A percentile compares a stretch with the other conserved stretches of the same genome.
Evolutionary conservation across 1,140 invertebrate genomes (phyloP).

Genomic region (Sycophila sp.): DNA sequence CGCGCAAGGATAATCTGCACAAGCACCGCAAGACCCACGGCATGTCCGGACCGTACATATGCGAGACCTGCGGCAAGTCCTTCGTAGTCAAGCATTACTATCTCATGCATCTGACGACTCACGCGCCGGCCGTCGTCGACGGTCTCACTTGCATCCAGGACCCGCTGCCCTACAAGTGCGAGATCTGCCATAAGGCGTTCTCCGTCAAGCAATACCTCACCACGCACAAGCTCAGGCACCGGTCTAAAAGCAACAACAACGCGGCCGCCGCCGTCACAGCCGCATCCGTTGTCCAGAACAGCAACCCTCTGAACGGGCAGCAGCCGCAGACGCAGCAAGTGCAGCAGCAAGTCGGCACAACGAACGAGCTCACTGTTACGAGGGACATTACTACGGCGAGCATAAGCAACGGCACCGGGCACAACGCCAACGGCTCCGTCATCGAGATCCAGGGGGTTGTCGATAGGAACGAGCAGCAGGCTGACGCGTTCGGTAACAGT

Average conservation of each 20-base stretch:
- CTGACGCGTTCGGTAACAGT: constrained; percentile 49
- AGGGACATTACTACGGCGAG: constrained; percentile 37
- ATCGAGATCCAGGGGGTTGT: constrained; percentile 60
- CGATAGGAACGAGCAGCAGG: constrained; percentile 51
- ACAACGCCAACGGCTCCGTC: constrained; percentile 49
- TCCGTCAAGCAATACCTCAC: constrained; percentile 66
- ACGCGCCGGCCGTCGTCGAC: constrained; percentile 52
- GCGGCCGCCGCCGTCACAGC: neutral
- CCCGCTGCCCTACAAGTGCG: constrained; percentile 68
- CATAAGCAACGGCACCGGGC: constrained; percentile 49
- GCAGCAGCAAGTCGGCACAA: constrained; percentile 32
- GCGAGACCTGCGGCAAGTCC: constrained; percentile 77
- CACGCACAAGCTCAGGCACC: constrained; percentile 65
- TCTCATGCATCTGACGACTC: constrained; percentile 69
- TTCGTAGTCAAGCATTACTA: constrained; percentile 79
- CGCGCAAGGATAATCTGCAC: constrained; percentile 79
- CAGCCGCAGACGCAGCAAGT: constrained; percentile 34
- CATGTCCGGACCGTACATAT: constrained; percentile 74
- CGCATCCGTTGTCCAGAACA: constrained; percentile 22
- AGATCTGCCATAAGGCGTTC: constrained; percentile 69
- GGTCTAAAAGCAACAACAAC: constrained; percentile 54
- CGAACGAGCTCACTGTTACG: constrained; percentile 36
- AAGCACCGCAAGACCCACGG: constrained; percentile 78
- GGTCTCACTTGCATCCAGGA: constrained; percentile 48
- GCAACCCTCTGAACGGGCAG: constrained; percentile 37